Base-by-base conservation (phyloP, 2,113 vertebrate species). In the Seriola dumerili region DNA sequence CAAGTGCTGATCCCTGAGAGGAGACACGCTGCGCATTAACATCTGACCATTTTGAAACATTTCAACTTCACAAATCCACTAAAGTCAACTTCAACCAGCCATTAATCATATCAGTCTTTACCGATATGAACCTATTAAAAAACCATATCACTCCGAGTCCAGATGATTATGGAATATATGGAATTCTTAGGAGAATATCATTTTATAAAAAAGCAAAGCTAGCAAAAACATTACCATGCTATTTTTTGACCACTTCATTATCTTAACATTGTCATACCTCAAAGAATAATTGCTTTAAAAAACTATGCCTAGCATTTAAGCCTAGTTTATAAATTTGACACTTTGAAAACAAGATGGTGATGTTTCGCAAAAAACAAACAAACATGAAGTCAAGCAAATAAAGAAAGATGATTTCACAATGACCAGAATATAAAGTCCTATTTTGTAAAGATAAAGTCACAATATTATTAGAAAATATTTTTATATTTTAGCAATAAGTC, bases 1-100 rank as follows among this genome's bases (percentile, higher is more conserved):
- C 83, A 99, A 90, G 85, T 99, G 97, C 65, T 99, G 98, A 77
- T 99, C 97, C 98, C 98, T 98, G 80, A 25, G 88, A 64, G 72
- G 25, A 78, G 21, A 86, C 23, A 80, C 0, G 23, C 12, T 0
- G 5, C 32, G 32, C 12, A 10, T 70, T 1, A 67, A 70, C 19
- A 38, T 72, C 9, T 48, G 3, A 71, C 40, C 21, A 21, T 73
- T 67, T 68, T 3, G 23, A 64, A 72, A 58, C 42, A 66, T 7
- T 58, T 73, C 8, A 48, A 59, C 34, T 68, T 29, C 44, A 63
- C 25, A 71, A 55, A 74, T 48, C 5, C 2, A 1, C 11, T 16
- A 17, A 50, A 69, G 4, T 10, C 1, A 48, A 62, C 71, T 10
- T 57, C 34, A 34, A 36, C 12, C 61, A 21, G 34, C 14, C 16